These are phyloP conservation scores for Mechanitis mazaeus DNA, from an alignment of 2,888 invertebrate species.

Conservation along the genomic window DNA sequence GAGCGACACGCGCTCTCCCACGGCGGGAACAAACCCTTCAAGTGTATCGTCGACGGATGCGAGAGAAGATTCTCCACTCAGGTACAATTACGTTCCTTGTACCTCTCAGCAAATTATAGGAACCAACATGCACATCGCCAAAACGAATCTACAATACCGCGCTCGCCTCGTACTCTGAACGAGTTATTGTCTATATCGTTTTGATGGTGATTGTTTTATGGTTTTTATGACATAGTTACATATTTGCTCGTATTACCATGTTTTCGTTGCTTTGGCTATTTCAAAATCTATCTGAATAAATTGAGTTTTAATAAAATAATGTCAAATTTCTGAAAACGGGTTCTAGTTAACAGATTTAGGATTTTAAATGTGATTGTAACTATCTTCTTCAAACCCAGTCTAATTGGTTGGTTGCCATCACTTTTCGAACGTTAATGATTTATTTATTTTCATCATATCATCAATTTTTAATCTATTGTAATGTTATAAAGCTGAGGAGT, in stretches of 20 bases:
- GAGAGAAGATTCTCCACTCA: constrained; percentile 91
- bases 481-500: no score
- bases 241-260: constrained; percentile 27
- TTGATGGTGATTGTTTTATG: constrained; percentile 36
- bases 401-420: constrained; percentile 36
- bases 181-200: constrained; percentile 42
- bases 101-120: constrained; percentile 17
- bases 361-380: constrained; percentile 19
- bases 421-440: constrained; percentile 5
- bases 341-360: constrained; percentile 24
- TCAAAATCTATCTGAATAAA: constrained; percentile 10
- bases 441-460: neutral
- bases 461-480: neutral
- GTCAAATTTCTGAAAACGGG: constrained; percentile 33
- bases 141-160: constrained; percentile 41
- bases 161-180: constrained; percentile 29
- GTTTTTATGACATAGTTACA: constrained; percentile 34
- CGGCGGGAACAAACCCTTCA: constrained; percentile 94
- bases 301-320: constrained; percentile 18
- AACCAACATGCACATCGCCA: constrained; percentile 37
- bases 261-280: constrained; percentile 10
- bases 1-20: constrained; percentile 94
- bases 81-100: constrained; percentile 75
- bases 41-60: constrained; percentile 96
- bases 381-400: constrained; percentile 35